Evolutionary conservation across 2,797 vertebrate genomes (phyloP).

Genomic region (Tokudaia tokunoshimensis): DNA sequence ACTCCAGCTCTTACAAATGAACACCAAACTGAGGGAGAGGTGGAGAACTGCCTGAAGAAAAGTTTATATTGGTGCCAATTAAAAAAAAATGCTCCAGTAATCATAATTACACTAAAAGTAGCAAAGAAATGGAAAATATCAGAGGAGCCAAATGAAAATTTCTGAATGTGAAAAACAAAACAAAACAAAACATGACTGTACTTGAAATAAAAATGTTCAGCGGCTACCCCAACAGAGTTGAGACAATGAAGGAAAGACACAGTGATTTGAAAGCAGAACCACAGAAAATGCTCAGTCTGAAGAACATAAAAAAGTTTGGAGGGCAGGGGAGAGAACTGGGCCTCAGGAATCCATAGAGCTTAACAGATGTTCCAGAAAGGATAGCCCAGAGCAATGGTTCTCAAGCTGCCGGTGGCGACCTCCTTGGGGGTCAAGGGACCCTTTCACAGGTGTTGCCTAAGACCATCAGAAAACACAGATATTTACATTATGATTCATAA

Average conservation of each 20-base stretch:
- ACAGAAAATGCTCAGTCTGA: not conserved
- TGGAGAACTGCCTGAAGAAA: not conserved
- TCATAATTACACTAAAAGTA: not conserved
- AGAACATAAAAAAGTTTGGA: not conserved
- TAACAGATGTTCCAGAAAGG: not conserved
- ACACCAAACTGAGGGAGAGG: not conserved
- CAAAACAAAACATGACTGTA: not conserved
- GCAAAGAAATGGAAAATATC: not conserved
- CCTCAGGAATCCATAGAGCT: not conserved
- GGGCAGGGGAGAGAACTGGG: not conserved
- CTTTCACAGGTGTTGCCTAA: not conserved
- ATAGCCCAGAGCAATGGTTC: not conserved
- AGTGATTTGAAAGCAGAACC: not conserved
- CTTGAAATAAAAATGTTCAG: not conserved
- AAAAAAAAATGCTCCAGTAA: not conserved
- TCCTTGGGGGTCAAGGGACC: not conserved
- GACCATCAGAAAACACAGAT: not conserved
- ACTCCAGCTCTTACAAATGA: not conserved
- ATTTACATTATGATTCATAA: not conserved
- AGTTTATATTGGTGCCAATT: not conserved
- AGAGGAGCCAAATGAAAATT: not conserved
- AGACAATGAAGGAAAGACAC: not conserved
- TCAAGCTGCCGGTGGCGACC: rapidly evolving
- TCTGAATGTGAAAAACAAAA: not conserved
- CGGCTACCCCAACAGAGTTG: not conserved